Evolutionary conservation across 2,888 invertebrate genomes (phyloP), one percentile per base, ranked within the genome.

Genomic region (Synanthedon andrenaeformis): DNA sequence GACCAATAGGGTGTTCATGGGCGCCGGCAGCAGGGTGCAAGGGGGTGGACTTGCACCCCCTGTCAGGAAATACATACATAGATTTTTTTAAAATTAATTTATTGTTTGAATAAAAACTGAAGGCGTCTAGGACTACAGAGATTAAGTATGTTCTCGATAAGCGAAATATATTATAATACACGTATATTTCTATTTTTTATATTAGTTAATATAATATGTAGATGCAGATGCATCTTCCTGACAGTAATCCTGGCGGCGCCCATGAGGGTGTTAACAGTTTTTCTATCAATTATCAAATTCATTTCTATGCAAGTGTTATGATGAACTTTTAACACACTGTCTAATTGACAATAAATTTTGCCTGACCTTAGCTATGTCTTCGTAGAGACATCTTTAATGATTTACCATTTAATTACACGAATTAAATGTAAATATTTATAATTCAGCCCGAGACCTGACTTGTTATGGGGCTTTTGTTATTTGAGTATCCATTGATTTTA

Each of bases 1-100:
- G 87, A 87, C 87, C 87, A 83, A 72, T 87, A 87, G 87, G 87
- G 87, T n/a, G n/a, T n/a, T n/a, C n/a, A n/a, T n/a, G n/a, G n/a
- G n/a, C n/a, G n/a, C n/a, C n/a, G n/a, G n/a, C n/a, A n/a, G n/a
- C n/a, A n/a, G n/a, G n/a, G n/a, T n/a, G n/a, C n/a, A n/a, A n/a
- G n/a, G n/a, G n/a, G n/a, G n/a, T n/a, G n/a, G n/a, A n/a, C n/a
- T n/a, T n/a, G n/a, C n/a, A n/a, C n/a, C n/a, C n/a, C n/a, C n/a
- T n/a, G n/a, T n/a, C n/a, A n/a, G n/a, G n/a, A n/a, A n/a, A n/a
- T n/a, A n/a, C n/a, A n/a, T n/a, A n/a, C n/a, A n/a, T n/a, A n/a
- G n/a, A n/a, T n/a, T n/a, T n/a, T n/a, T n/a, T n/a, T n/a, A n/a
- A n/a, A n/a, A n/a, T n/a, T n/a, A n/a, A n/a, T n/a, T n/a, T n/a